Percentiles rank a stretch among this genome's conserved stretches.
phyloP scores from a whole-genome alignment of 2,888 invertebrate genomes.

The Operophtera brumata region DNA sequence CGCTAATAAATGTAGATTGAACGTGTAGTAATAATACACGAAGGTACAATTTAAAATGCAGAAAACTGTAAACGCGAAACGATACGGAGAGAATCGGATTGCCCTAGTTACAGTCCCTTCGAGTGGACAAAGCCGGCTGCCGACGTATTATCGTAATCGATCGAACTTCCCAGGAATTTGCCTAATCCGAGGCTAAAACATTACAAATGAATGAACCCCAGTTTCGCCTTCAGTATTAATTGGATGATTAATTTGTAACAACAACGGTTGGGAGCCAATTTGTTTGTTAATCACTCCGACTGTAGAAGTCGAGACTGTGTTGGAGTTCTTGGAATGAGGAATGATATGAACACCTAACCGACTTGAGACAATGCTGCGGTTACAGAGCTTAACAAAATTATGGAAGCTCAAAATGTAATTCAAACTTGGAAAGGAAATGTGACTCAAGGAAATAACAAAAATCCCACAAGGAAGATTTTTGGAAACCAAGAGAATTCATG shows the following conservation, averaged over 20 bases:
- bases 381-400: too few relatives aligned
- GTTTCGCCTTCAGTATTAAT: slow-evolving; percentile 30
- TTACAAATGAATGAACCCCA: slow-evolving; percentile 37
- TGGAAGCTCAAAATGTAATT: too few relatives aligned
- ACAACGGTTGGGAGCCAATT: slow-evolving; percentile 26
- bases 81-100: slow-evolving; percentile 7
- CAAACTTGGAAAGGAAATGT: too few relatives aligned
- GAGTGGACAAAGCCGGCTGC: neutral
- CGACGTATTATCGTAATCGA: slow-evolving; percentile 21
- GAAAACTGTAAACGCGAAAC: slow-evolving; percentile 13
- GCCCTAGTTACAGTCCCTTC: slow-evolving; percentile 9
- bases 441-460: neutral
- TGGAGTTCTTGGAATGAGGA: slow-evolving; percentile 20
- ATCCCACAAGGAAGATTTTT: too few relatives aligned
- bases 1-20: slow-evolving; percentile 1
- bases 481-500: too few relatives aligned
- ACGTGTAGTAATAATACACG: slow-evolving; percentile 3
- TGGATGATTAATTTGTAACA: slow-evolving; percentile 33
- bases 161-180: slow-evolving; percentile 23
- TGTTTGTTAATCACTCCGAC: slow-evolving; percentile 31
- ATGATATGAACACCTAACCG: slow-evolving; percentile 20
- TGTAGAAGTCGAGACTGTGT: slow-evolving; percentile 24
- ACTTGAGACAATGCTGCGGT: slow-evolving; percentile 1
- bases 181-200: slow-evolving; percentile 37
- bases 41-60: slow-evolving; percentile 16